Base-by-base conservation (phyloP, 37 sponge, comb jelly and placozoan species). In the Ianthella basta region DNA sequence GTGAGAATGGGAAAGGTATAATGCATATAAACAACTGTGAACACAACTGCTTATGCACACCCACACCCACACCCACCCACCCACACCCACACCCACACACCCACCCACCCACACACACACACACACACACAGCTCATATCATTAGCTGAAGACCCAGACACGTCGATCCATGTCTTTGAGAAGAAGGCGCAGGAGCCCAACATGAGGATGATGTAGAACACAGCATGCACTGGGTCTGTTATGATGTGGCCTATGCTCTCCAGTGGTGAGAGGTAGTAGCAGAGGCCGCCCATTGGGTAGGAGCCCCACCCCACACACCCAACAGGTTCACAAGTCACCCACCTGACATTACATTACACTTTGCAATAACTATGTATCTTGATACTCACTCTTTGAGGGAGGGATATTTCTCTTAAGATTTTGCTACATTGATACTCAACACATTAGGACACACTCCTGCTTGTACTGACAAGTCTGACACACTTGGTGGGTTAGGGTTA, bases 121-220 rank as follows among this genome's bases (percentile, higher is more conserved):
- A 84, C 55, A 73, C 33, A 29, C 21, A 84, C 34, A 8, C 29
- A 34, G 56, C 91, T 87, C 81, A 93, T 94, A 84, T 96, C 97
- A 80, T 94, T 94, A 35, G 97, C 97, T 54, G 97, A 96, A n/a
- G 90, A 89, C 0, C 97, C 94, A 59, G 97, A 94, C 78, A 98
- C 96, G 55, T 98, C 96, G 38, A 96, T 98, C 99, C 99, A 98
- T 0, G 94, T 94, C 80, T 93, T 95, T 60, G 99, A 98, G 79
- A 98, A 94, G 87, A 96, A 93, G 55, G 99, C 99, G 82, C 99
- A 98, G n/a, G 96, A 98, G 16, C 91, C 88, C 34, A 98, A 85
- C 96, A 96, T 98, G 82, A 98, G 93, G 70, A 80, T 55, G 60
- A 94, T 96, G 88, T 98, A 98, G 64, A 92, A 55, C 30, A 98